phyloP scores from a whole-genome alignment of 92 coral and sea anemone genomes.

The Muricea muricata region DNA sequence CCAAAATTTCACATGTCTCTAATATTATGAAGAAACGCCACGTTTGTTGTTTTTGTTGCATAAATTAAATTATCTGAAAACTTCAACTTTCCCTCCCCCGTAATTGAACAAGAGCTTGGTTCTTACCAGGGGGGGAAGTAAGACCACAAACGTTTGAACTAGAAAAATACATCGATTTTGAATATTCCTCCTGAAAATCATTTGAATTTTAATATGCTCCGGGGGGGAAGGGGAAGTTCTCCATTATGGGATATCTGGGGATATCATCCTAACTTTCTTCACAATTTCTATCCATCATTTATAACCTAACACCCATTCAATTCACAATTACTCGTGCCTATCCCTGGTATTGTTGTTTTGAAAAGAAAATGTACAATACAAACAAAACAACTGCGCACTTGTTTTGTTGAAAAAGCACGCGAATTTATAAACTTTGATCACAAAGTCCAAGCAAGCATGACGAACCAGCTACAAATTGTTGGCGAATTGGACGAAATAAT shows the following conservation, averaged over 20 bases:
- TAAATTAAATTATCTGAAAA: background rate
- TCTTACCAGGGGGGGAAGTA: no score
- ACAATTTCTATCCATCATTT: background rate
- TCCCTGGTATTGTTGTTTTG: constrained; percentile 1
- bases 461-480: constrained; percentile 48
- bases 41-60: background rate
- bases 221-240: no score
- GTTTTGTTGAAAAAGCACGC: background rate
- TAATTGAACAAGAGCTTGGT: no score
- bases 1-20: no score
- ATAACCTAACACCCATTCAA: background rate
- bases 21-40: no score
- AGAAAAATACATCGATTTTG: no score
- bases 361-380: background rate
- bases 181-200: no score
- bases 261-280: background rate
- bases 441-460: background rate
- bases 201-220: no score
- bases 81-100: background rate
- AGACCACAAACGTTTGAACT: no score
- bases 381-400: background rate
- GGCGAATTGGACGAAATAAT: constrained; percentile 89
- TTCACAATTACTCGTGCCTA: background rate
- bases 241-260: no score
- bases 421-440: background rate